Evolutionary conservation across 2,113 vertebrate species (phyloP).

Genomic region (Hylia prasina): DNA sequence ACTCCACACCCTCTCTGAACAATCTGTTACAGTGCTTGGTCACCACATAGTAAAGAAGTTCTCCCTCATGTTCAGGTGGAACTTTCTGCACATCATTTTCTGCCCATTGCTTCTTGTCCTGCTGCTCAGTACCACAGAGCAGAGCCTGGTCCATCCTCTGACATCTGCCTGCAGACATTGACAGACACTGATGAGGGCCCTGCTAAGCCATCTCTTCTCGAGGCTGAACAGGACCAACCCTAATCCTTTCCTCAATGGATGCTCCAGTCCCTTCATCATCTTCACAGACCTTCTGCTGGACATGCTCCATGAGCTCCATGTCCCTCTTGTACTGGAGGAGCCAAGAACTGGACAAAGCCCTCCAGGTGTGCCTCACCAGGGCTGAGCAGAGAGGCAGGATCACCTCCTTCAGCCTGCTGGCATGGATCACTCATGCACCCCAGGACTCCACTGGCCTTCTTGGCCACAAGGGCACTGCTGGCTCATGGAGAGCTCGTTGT

Average conservation of each 20-base stretch:
- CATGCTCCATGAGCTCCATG: background rate
- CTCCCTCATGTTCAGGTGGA: background rate
- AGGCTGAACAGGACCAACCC: background rate
- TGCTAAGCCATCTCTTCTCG: background rate
- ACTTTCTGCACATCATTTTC: background rate
- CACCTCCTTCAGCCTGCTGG: background rate
- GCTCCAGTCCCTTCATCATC: background rate
- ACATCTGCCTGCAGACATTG: background rate
- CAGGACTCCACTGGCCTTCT: too few relatives aligned
- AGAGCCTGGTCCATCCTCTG: background rate
- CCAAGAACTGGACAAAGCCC: background rate
- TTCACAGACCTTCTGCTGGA: background rate
- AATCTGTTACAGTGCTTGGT: background rate
- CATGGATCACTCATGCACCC: background rate
- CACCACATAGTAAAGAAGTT: background rate
- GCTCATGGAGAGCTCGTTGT: background rate
- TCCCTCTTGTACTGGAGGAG: background rate
- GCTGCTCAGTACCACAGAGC: accelerated
- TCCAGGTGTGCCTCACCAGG: too few relatives aligned
- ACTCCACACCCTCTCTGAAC: background rate
- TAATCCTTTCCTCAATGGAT: background rate
- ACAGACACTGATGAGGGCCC: background rate
- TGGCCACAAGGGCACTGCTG: background rate
- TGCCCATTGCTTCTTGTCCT: background rate
- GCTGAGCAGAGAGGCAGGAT: background rate